phyloP scores from a whole-genome alignment of 2,888 invertebrate genomes.

The Darwinula stevensoni region DNA sequence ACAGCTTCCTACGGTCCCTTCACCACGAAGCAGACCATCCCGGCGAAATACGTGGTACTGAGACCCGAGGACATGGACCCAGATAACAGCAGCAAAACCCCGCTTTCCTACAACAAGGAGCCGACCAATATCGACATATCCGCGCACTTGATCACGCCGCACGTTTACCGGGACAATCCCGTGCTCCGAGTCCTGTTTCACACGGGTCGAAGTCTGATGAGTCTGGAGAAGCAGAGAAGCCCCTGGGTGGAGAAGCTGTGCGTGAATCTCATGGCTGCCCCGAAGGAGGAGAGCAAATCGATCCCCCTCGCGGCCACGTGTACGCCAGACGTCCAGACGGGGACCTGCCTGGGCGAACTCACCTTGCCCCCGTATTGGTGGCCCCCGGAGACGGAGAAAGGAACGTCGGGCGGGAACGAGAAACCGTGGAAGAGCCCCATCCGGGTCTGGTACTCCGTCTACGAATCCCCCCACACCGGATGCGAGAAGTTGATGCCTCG shows the following conservation, averaged over 20 bases:
- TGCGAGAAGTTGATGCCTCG: slow-evolving; percentile 5
- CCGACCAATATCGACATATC: too few relatives aligned
- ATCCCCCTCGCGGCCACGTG: slow-evolving; percentile 64
- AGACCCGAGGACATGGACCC: slow-evolving; percentile 5
- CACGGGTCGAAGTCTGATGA: too few relatives aligned
- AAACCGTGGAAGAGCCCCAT: too few relatives aligned
- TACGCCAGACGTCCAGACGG: slow-evolving; percentile 61
- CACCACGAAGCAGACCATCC: slow-evolving; percentile 77
- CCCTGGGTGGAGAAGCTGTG: too few relatives aligned
- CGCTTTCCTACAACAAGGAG: slow-evolving; percentile 8
- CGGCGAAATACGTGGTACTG: slow-evolving; percentile 58
- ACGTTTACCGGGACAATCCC: slow-evolving; percentile 9
- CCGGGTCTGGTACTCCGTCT: too few relatives aligned
- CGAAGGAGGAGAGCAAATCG: too few relatives aligned
- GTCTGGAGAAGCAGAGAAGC: too few relatives aligned
- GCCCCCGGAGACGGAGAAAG: too few relatives aligned
- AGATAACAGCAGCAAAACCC: slow-evolving; percentile 7
- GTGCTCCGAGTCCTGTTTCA: not conserved
- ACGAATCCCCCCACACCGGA: slow-evolving; percentile 6
- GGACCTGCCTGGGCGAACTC: slow-evolving; percentile 62
- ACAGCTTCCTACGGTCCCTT: slow-evolving; percentile 80
- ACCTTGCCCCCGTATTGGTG: slow-evolving; percentile 76
- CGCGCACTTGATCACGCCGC: too few relatives aligned
- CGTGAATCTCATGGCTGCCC: too few relatives aligned
- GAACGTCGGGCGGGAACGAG: too few relatives aligned